phyloP scores from a whole-genome alignment of 2,888 invertebrate species.

The Synergus umbraculus region DNA sequence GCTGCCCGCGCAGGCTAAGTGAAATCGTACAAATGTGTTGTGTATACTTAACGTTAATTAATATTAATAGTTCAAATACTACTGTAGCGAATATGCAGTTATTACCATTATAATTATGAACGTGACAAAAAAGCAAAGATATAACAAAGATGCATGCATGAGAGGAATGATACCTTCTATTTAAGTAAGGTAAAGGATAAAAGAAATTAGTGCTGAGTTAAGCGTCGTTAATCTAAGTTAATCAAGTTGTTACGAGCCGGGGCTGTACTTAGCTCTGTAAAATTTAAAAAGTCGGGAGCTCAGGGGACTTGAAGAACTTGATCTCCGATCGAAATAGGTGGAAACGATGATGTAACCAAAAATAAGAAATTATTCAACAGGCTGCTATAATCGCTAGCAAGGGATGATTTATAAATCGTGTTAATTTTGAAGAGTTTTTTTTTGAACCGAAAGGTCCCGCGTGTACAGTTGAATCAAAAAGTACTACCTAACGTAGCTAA shows the following conservation, averaged over 20 bases:
- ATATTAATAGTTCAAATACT: slow-evolving; percentile 55
- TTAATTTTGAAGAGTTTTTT: slow-evolving; percentile 67
- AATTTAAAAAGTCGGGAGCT: slow-evolving; percentile 13
- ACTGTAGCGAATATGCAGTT: slow-evolving; percentile 54
- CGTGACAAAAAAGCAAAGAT: slow-evolving; percentile 56
- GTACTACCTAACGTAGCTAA: slow-evolving; percentile 67
- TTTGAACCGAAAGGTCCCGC: slow-evolving; percentile 63
- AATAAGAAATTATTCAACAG: slow-evolving; percentile 57
- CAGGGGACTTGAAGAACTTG: not conserved
- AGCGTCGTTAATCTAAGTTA: slow-evolving; percentile 48
- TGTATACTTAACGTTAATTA: slow-evolving; percentile 75
- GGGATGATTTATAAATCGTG: slow-evolving; percentile 69
- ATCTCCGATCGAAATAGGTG: slow-evolving; percentile 49
- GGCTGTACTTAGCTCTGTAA: slow-evolving; percentile 54
- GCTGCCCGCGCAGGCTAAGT: slow-evolving; percentile 71
- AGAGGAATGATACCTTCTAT: slow-evolving; percentile 45
- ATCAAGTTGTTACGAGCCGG: slow-evolving; percentile 53
- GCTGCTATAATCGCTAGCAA: slow-evolving; percentile 65
- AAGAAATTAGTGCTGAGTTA: slow-evolving; percentile 53
- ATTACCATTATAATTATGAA: slow-evolving; percentile 56
- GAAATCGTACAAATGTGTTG: slow-evolving; percentile 77
- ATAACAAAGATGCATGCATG: slow-evolving; percentile 57
- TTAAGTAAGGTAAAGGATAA: slow-evolving; percentile 56
- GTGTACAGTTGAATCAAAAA: slow-evolving; percentile 73
- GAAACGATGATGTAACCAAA: slow-evolving; percentile 66